These are phyloP conservation scores for Chrysomela aeneicollis DNA, from an alignment of 2,888 invertebrate genomes.

Conservation along the genomic window DNA sequence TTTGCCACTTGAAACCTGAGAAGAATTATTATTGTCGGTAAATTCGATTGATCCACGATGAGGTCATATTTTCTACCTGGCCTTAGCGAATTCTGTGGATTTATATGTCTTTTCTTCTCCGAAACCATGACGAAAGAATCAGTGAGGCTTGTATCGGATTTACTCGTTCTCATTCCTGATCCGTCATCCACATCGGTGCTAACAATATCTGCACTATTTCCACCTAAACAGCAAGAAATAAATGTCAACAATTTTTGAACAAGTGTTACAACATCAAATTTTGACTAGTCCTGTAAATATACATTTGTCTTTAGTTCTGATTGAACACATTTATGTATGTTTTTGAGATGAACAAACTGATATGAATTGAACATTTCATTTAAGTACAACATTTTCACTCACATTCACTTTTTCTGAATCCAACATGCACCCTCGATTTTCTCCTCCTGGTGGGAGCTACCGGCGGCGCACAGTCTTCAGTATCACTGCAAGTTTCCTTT, in stretches of 20 bases:
- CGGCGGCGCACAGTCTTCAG: constrained; percentile 64
- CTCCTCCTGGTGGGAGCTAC: constrained; percentile 68
- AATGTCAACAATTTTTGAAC: background rate
- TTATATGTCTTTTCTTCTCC: constrained; percentile 61
- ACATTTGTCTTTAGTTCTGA: too few species aligned
- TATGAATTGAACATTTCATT: too few species aligned
- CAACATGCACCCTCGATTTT: constrained; percentile 71
- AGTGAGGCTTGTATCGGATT: constrained; percentile 89
- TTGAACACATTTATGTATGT: too few species aligned
- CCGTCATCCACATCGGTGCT: constrained; percentile 59
- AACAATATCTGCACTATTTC: constrained; percentile 63
- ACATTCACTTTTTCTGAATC: constrained; percentile 74
- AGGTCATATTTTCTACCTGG: constrained; percentile 50
- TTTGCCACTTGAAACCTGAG: constrained; percentile 85
- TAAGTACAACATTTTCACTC: too few species aligned
- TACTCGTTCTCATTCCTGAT: constrained; percentile 77
- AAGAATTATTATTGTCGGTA: constrained; percentile 25
- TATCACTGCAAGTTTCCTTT: constrained; percentile 76
- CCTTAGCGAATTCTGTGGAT: constrained; percentile 57
- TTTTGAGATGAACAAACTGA: too few species aligned
- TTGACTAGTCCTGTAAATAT: too few species aligned
- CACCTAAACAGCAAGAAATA: constrained; percentile 58
- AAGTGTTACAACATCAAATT: background rate
- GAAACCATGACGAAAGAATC: constrained; percentile 88
- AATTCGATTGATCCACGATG: constrained; percentile 16